These are phyloP conservation scores for Rhinatrema bivittatum DNA, from an alignment of 2,797 vertebrate genomes.

Conservation along the genomic window DNA sequence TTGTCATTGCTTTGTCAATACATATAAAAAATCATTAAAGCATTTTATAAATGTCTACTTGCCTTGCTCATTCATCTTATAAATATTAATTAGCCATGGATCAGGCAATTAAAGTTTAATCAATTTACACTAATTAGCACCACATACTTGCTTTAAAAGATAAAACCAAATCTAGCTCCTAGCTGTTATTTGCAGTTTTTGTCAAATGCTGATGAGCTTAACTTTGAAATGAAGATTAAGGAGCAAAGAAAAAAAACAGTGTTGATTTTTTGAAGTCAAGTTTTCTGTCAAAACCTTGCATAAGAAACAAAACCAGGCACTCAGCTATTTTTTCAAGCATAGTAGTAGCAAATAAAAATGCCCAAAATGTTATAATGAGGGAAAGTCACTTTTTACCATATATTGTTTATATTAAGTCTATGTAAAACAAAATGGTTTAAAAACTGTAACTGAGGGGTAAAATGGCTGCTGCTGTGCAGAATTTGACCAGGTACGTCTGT, in stretches of 20 bases:
- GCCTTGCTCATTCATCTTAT: constrained; percentile 72
- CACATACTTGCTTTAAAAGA: constrained; percentile 74
- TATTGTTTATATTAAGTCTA: no score
- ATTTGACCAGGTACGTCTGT: no score
- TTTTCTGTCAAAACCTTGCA: constrained; percentile 56
- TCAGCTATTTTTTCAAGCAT: no score
- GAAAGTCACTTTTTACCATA: no score
- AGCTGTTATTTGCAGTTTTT: constrained; percentile 74
- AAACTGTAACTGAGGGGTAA: no score
- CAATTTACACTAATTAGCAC: constrained; percentile 77
- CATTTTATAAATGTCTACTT: constrained; percentile 74
- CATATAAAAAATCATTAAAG: constrained; percentile 75
- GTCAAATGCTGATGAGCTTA: constrained; percentile 75
- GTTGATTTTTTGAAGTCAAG: constrained; percentile 71
- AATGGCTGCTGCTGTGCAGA: no score
- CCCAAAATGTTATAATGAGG: no score
- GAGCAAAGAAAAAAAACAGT: constrained; percentile 63
- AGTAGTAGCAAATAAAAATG: no score
- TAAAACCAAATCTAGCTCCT: constrained; percentile 69
- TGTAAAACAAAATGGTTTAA: no score
- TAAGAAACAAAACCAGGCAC: constrained; percentile 41
- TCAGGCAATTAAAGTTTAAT: constrained; percentile 77
- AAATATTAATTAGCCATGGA: constrained; percentile 76
- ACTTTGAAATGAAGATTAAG: constrained; percentile 70
- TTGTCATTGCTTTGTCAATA: constrained; percentile 72